Percentiles rank a stretch among this genome's conserved stretches.
Evolutionary conservation across 23 tunicate species (phyloP).

Genomic region (Diplosoma virens): DNA sequence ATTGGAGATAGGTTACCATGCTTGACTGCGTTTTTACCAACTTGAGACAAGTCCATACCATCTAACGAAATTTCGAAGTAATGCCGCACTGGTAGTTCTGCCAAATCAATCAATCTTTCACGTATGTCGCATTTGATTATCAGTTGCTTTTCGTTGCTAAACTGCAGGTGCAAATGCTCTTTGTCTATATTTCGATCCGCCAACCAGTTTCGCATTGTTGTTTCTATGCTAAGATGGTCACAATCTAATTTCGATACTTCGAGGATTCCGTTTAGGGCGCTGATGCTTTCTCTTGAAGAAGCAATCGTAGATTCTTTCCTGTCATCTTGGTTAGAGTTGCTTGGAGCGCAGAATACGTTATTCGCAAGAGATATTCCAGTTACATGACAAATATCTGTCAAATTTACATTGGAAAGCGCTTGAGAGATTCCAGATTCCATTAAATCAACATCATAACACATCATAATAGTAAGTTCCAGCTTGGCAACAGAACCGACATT

Average conservation of each 20-base stretch:
- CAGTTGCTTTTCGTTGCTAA: slow-evolving; percentile 13
- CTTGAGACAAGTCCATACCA: background rate
- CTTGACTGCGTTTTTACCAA: background rate
- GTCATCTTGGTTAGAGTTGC: background rate
- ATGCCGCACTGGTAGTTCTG: slow-evolving; percentile 48
- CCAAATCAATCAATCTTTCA: slow-evolving; percentile 45
- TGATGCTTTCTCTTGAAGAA: background rate
- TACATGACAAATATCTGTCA: slow-evolving; percentile 36
- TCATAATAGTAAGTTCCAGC: slow-evolving; percentile 57
- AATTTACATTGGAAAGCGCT: slow-evolving; percentile 24
- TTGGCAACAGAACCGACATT: slow-evolving; percentile 23
- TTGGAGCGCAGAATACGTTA: background rate
- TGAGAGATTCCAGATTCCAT: slow-evolving; percentile 2
- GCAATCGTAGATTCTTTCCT: background rate
- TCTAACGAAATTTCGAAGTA: slow-evolving; percentile 17
- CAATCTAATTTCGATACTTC: slow-evolving; percentile 40
- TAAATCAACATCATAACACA: slow-evolving; percentile 5
- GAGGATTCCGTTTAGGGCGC: slow-evolving; percentile 42
- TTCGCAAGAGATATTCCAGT: slow-evolving; percentile 31
- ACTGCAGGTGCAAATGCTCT: slow-evolving; percentile 63
- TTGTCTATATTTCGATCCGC: slow-evolving; percentile 57
- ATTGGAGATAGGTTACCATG: slow-evolving; percentile 31
- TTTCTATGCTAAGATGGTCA: slow-evolving; percentile 41
- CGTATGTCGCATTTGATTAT: slow-evolving; percentile 64
- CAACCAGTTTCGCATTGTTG: slow-evolving; percentile 51